Percentiles rank a stretch among this genome's conserved stretches.
These are phyloP conservation scores for Alosa alosa DNA, from an alignment of 2,113 vertebrate species.

Conservation along the genomic window DNA sequence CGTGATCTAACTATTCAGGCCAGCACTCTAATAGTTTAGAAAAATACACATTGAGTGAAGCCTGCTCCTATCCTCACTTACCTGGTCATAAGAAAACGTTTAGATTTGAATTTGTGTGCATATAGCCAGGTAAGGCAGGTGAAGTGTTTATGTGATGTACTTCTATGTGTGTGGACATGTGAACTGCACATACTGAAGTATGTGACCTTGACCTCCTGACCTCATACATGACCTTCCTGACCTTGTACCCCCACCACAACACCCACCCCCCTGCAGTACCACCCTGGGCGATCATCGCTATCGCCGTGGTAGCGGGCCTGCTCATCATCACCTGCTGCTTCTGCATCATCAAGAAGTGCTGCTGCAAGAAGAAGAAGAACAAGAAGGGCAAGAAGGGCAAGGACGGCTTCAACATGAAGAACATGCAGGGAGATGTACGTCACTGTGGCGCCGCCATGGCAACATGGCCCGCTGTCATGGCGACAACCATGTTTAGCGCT, in stretches of 20 bases:
- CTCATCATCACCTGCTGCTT: constrained; percentile 96
- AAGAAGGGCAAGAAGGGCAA: constrained; percentile 97
- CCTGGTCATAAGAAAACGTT: background rate
- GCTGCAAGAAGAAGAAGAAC: constrained; percentile 99
- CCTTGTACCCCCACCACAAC: background rate
- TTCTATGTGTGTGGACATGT: background rate
- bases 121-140: background rate
- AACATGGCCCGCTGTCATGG: background rate
- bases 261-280: constrained; percentile 74
- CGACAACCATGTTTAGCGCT: background rate
- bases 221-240: background rate
- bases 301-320: constrained; percentile 87
- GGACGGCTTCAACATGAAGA: constrained; percentile 92
- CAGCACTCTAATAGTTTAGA: no score
- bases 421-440: constrained; percentile 86
- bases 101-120: background rate
- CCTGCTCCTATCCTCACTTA: no score
- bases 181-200: background rate
- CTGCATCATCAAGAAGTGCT: constrained; percentile 99
- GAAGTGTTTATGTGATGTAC: background rate
- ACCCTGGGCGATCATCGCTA: constrained; percentile 92
- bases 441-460: background rate
- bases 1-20: no score
- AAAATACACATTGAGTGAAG: no score
- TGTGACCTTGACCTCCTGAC: background rate